These are phyloP conservation scores for Cerceris ruficornis DNA, from an alignment of 2,888 invertebrate genomes.

Conservation along the genomic window DNA sequence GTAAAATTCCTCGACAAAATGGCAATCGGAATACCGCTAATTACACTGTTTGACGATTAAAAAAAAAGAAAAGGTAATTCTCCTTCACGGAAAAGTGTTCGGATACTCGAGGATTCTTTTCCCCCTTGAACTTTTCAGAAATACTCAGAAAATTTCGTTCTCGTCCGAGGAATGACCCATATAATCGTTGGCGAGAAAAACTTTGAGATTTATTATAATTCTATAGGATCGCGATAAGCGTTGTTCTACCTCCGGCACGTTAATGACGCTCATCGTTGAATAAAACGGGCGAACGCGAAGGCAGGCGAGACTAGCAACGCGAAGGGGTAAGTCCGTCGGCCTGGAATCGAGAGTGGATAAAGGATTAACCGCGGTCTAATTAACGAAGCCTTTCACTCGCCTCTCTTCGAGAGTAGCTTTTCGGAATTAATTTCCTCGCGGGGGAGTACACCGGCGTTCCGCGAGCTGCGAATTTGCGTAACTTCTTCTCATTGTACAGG, in stretches of 20 bases:
- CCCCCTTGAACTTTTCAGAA: background rate
- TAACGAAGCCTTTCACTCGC: constrained; percentile 57
- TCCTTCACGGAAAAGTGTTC: background rate
- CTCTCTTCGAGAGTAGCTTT: constrained; percentile 46
- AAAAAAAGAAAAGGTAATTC: background rate
- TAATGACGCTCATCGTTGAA: constrained; percentile 11
- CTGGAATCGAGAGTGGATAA: constrained; percentile 50
- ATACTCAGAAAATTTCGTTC: background rate
- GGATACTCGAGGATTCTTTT: background rate
- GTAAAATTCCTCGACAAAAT: no score
- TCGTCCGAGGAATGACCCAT: constrained; percentile 20
- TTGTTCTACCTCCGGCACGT: constrained; percentile 6
- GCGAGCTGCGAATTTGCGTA: background rate
- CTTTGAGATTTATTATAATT: constrained; percentile 49
- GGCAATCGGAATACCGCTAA: background rate
- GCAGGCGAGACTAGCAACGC: constrained; percentile 2
- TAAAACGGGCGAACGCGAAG: background rate
- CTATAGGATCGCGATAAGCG: background rate
- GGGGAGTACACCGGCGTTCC: constrained; percentile 5
- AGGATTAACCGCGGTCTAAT: constrained; percentile 67
- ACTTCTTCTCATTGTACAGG: constrained; percentile 2
- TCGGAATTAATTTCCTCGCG: constrained; percentile 61
- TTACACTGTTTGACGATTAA: background rate
- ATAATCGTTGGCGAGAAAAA: constrained; percentile 31
- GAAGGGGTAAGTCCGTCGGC: constrained; percentile 3